Evolutionary conservation across 35 echinoderm and acorn worm genomes (phyloP).

Genomic region (Ophioderma brevispina): DNA sequence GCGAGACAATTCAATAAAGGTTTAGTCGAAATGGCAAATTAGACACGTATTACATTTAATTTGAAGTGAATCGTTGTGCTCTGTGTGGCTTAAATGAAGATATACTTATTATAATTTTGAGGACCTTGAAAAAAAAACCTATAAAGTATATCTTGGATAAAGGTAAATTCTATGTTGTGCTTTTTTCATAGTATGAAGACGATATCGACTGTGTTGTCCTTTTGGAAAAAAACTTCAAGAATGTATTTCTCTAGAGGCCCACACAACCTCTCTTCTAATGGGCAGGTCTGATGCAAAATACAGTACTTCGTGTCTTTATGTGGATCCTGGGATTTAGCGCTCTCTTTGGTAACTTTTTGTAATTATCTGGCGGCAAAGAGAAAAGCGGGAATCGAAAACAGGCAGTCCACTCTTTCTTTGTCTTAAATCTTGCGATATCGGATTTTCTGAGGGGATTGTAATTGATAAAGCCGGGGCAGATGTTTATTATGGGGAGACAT

Average conservation of each 20-base stretch:
- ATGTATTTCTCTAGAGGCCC: background rate
- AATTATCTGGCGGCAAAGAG: background rate
- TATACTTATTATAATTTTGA: no score
- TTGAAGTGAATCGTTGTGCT: no score
- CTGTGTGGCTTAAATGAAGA: no score
- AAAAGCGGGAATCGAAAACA: background rate
- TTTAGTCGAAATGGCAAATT: no score
- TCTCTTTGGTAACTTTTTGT: slow-evolving; percentile 18
- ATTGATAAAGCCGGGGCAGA: slow-evolving; percentile 39
- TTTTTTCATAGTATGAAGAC: background rate
- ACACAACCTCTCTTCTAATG: background rate
- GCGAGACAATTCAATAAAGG: no score
- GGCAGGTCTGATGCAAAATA: slow-evolving; percentile 5
- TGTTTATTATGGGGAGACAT: slow-evolving; percentile 28
- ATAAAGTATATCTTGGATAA: no score
- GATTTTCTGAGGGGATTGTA: slow-evolving; percentile 60
- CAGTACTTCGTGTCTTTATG: slow-evolving; percentile 15
- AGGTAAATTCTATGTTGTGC: no score
- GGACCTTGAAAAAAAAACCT: no score
- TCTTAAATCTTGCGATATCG: slow-evolving; percentile 51
- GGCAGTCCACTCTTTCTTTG: slow-evolving; percentile 31
- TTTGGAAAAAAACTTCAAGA: background rate
- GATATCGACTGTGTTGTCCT: background rate
- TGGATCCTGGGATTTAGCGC: slow-evolving; percentile 29
- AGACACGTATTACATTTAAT: no score